Base-by-base conservation (phyloP, 2,113 vertebrate species). In the Ochotona curzoniae region DNA sequence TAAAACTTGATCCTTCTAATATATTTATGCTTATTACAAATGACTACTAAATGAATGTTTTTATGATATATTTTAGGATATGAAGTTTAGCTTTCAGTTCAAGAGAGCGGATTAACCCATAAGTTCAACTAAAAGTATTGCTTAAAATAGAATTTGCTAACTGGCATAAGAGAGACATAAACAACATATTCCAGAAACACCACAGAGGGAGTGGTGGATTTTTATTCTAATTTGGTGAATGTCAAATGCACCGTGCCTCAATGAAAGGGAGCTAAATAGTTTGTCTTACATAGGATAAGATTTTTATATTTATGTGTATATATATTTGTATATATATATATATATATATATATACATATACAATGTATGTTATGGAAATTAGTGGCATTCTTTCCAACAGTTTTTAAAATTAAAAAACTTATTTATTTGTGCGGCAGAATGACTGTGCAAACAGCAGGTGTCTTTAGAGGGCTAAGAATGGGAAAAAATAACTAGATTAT, bases 1-100 rank as follows among this genome's bases (percentile, higher is more conserved):
- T 61, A 88, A 38, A 84, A 83, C 8, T 28, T 73, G 81, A 85
- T 30, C 5, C 47, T 79, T 70, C 51, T 94, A 47, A 86, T 79
- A 91, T 89, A 10, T 81, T 44, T 44, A 67, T 88, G 15, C 70
- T 75, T 90, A 49, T 90, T 87, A 49, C 38, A 93, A 89, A 28
- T 17, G 89, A 74, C 35, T 88, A 18, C 13, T 83, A 86, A 91
- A 49, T 88, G 76, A 91, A n/a, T 32, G 5, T 51, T 70, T 93
- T 95, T 75, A 28, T 67, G 17, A 66, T 38, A 80, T 4, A 23
- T 26, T 78, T 91, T 91, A 60, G 21, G 28, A 30, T 91, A 71
- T 14, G 30, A 92, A 94, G 6, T 83, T 80, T 87, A 93, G n/a
- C 21, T 93, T 93, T 69, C 0, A 67, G 64, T 60, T 87, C 13